phyloP scores from a whole-genome alignment of 2,888 invertebrate genomes.

The Tridacna gigas region DNA sequence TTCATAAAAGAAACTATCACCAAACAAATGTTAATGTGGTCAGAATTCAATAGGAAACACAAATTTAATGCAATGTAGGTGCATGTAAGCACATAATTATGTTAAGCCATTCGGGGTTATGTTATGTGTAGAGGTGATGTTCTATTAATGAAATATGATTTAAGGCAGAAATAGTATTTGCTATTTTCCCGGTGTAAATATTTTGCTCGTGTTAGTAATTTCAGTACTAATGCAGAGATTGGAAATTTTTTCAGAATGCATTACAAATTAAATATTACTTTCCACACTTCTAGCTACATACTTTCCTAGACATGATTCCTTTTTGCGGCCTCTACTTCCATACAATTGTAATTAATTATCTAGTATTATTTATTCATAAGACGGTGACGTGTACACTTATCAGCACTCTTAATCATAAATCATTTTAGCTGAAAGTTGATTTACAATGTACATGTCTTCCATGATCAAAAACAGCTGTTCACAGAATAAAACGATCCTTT shows the following conservation, averaged over 20 bases:
- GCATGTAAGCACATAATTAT: neutral
- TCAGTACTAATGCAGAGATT: no score
- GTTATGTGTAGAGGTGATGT: neutral
- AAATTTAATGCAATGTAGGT: neutral
- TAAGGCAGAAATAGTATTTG: no score
- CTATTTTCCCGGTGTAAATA: no score
- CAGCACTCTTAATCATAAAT: constrained; percentile 16
- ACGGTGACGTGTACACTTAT: constrained; percentile 12
- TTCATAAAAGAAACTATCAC: no score
- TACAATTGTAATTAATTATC: constrained; percentile 9
- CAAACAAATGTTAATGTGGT: no score
- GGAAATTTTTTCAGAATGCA: no score
- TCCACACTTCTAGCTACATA: no score
- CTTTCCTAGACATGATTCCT: no score
- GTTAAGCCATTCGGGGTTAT: neutral
- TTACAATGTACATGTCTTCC: constrained; percentile 2
- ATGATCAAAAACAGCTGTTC: constrained; percentile 20
- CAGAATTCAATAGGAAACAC: neutral
- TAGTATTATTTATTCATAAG: neutral
- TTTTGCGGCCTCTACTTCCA: neutral
- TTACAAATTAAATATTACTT: no score
- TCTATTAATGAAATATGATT: no score
- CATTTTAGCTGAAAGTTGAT: constrained; percentile 14
- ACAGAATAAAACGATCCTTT: neutral
- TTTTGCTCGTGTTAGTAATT: no score